A percentile compares a stretch with the other conserved stretches of the same genome.
These are phyloP conservation scores for Pocota personata DNA, from an alignment of 2,888 invertebrate genomes.

Conservation along the genomic window DNA sequence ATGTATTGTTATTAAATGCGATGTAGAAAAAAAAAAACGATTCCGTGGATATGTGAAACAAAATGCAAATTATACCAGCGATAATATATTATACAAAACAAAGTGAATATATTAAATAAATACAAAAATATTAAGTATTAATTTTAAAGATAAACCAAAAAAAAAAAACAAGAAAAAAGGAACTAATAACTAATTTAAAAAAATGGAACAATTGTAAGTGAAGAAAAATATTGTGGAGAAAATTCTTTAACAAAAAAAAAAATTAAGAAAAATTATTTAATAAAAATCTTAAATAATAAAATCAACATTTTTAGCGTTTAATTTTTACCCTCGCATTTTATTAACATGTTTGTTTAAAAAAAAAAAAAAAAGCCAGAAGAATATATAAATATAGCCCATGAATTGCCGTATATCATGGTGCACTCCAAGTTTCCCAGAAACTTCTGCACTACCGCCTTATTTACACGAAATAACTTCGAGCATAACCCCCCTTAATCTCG, in stretches of 20 bases:
- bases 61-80: slow-evolving; percentile 73
- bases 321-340: neutral
- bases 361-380: no score
- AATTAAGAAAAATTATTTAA: slow-evolving; percentile 62
- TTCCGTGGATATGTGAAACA: slow-evolving; percentile 67
- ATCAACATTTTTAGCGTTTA: slow-evolving; percentile 3
- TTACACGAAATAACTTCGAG: no score
- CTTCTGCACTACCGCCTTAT: no score
- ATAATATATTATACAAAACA: slow-evolving; percentile 70
- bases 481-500: no score
- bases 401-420: no score
- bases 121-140: slow-evolving; percentile 45
- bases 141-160: slow-evolving; percentile 22
- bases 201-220: slow-evolving; percentile 70
- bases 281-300: slow-evolving; percentile 69
- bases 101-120: slow-evolving; percentile 50
- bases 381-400: no score
- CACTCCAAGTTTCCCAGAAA: no score
- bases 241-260: slow-evolving; percentile 56
- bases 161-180: slow-evolving; percentile 2
- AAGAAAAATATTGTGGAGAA: slow-evolving; percentile 43
- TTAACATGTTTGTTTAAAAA: no score
- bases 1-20: slow-evolving; percentile 48
- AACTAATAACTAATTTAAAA: slow-evolving; percentile 48
- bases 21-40: slow-evolving; percentile 32